phyloP scores from a whole-genome alignment of 2,797 vertebrate genomes.

The Silurus lanzhouensis region DNA sequence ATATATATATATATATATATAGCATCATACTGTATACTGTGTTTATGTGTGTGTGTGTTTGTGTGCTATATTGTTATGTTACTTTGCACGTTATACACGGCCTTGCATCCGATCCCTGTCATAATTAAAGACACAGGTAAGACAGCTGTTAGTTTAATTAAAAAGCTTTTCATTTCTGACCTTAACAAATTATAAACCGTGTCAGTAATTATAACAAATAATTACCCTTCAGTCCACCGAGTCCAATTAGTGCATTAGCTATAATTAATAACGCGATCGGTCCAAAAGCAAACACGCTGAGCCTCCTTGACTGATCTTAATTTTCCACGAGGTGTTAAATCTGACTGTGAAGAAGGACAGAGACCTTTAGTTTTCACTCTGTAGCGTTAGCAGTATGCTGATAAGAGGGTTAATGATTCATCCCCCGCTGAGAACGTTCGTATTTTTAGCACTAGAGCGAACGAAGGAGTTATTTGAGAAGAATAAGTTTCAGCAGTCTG shows the following conservation, averaged over 20 bases:
- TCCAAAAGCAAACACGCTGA: conserved; percentile 28
- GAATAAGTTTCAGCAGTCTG: conserved; percentile 36
- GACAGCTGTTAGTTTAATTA: conserved; percentile 17
- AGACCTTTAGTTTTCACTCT: conserved; percentile 43
- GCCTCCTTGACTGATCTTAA: conserved; percentile 13
- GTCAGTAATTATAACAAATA: conserved; percentile 29
- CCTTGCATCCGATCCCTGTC: neutral
- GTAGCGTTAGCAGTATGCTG: conserved; percentile 33
- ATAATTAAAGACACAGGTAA: neutral
- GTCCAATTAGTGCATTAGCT: conserved; percentile 21
- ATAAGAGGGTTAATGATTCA: conserved; percentile 31
- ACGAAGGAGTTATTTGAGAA: conserved; percentile 25
- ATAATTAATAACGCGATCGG: conserved; percentile 19
- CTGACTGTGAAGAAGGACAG: conserved; percentile 29
- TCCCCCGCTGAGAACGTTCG: conserved; percentile 37
- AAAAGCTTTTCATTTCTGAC: conserved; percentile 9
- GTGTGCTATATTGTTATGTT: conserved; percentile 19
- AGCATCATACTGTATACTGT: too few relatives aligned
- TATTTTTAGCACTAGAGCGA: conserved; percentile 41
- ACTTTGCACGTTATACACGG: neutral
- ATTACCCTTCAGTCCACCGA: conserved; percentile 18
- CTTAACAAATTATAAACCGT: conserved; percentile 18
- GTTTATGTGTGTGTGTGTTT: too few relatives aligned
- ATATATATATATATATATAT: too few relatives aligned
- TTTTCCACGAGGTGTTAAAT: conserved; percentile 6